These are phyloP conservation scores for Eurystomus gularis DNA, from an alignment of 2,113 vertebrate genomes.

Conservation along the genomic window DNA sequence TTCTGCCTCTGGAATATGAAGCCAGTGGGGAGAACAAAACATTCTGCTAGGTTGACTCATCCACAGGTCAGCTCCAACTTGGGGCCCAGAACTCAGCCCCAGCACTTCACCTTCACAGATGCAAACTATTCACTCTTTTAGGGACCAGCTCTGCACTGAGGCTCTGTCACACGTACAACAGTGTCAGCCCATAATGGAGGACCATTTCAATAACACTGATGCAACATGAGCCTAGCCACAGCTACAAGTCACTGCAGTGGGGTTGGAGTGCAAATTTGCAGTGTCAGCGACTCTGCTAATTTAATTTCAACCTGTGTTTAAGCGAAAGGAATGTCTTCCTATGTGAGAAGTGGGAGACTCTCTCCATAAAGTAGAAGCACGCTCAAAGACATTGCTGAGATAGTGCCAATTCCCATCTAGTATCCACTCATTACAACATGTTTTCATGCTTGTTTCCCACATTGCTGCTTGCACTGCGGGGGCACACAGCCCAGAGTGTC, in stretches of 20 bases:
- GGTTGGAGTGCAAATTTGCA: accelerated
- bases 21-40: too few species aligned
- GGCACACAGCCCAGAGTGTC: background rate
- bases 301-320: background rate
- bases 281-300: background rate
- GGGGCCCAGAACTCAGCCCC: too few species aligned
- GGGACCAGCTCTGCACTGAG: accelerated
- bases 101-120: background rate
- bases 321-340: background rate
- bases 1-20: too few species aligned
- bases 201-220: too few species aligned
- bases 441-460: background rate
- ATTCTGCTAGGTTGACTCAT: too few species aligned
- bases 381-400: background rate
- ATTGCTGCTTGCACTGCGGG: background rate
- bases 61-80: too few species aligned
- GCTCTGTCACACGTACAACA: background rate
- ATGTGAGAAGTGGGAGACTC: background rate
- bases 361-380: background rate
- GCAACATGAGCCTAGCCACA: background rate
- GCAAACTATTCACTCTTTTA: background rate
- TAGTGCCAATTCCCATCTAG: background rate
- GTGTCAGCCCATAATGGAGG: accelerated
- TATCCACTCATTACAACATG: accelerated
- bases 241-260: background rate